Evolutionary conservation across 2,888 invertebrate genomes (phyloP), one percentile per base, ranked within the genome.

Genomic region (Laothoe populi): DNA sequence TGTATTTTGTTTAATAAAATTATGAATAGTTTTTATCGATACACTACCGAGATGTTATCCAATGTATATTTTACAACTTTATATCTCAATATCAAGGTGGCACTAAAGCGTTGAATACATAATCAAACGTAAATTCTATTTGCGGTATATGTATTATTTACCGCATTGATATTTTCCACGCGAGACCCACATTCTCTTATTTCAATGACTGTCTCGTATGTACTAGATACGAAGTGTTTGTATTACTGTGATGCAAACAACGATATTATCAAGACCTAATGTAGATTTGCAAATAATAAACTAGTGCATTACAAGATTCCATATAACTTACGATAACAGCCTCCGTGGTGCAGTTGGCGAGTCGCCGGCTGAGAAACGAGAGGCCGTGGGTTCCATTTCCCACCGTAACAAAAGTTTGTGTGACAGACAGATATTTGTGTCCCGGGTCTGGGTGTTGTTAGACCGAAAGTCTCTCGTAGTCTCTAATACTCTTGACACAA

Each of bases 61-160:
- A 53, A 53, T 53, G 53, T 53, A 53, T 31, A 53, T 53, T 53
- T 53, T 53, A 53, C 53, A 19, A 53, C 19, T 53, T 53, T 53
- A 53, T 35, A 31, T 53, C 35, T 53, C 53, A 53, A 53, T 53
- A 19, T n/a, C 10, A 19, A 19, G 53, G 31, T 8, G 19, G 35
- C 53, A 8, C 31, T 53, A 53, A 53, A 35, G 53, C 53, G 3
- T 16, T 53, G 53, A 53, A 53, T 53, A 35, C 21, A 31, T 31
- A 53, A 53, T 35, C 35, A 53, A 16, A 53, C 53, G 35, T 53
- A 53, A 53, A 21, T 53, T 53, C 53, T 35, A 53, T 53, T 53
- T 35, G 35, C 35, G 53, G 53, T 53, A 19, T 53, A 53, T 53
- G 16, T 53, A 53, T 35, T 53, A 35, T 35, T 53, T 5, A 35